Conservation (phyloP, 2,888 invertebrate genomes). For the Amblyjoppa proteus region DNA sequence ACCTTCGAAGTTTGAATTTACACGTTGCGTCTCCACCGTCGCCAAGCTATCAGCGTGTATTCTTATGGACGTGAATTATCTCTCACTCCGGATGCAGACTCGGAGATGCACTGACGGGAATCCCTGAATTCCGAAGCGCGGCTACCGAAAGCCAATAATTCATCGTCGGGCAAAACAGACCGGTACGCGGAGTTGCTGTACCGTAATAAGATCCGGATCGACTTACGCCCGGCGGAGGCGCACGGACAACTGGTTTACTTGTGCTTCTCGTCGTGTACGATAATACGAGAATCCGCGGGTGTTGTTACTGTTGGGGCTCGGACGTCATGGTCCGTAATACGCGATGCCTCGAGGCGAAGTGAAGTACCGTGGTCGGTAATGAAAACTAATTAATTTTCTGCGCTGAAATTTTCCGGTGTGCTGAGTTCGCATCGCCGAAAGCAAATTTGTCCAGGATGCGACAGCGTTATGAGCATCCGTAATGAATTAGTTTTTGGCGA, state of each 20-base stretch:
- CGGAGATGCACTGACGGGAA: slow-evolving; percentile 14
- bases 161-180: slow-evolving; percentile 45
- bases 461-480: no score
- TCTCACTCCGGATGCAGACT: background rate
- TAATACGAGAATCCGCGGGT: slow-evolving; percentile 14
- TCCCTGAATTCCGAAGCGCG: slow-evolving; percentile 25
- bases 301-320: background rate
- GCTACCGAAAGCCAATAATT: slow-evolving; percentile 43
- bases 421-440: no score
- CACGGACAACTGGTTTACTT: background rate
- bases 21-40: background rate
- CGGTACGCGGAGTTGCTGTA: slow-evolving; percentile 18
- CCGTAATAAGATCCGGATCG: slow-evolving; percentile 47
- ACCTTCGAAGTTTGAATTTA: background rate
- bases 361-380: background rate
- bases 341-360: background rate
- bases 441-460: no score
- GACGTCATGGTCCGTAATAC: background rate
- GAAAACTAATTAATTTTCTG: background rate
- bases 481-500: no score
- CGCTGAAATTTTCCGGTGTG: no score
- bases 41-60: background rate
- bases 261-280: background rate
- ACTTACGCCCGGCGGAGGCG: slow-evolving; percentile 25
- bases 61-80: background rate